Conservation (phyloP, 2,888 invertebrate species). For the Trichopoda pennipes region DNA sequence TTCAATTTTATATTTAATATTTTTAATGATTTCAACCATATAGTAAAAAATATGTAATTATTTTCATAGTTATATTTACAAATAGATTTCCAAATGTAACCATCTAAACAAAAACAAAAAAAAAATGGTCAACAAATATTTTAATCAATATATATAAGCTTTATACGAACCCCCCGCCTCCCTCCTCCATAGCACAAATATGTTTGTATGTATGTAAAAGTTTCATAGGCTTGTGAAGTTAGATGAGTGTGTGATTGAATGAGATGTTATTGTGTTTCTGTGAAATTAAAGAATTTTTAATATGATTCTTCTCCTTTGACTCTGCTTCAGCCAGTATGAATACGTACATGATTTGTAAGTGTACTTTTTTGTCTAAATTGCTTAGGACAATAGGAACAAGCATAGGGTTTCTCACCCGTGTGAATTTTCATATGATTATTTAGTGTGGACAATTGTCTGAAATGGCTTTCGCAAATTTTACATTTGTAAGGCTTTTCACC, state of each 20-base stretch:
- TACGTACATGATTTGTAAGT: conserved; percentile 77
- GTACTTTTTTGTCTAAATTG: conserved; percentile 79
- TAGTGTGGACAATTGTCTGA: conserved; percentile 77
- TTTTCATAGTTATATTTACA: conserved; percentile 36
- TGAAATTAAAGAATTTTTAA: conserved; percentile 60
- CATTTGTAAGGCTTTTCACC: conserved; percentile 78
- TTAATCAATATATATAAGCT: conserved; percentile 28
- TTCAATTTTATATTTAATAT: neutral
- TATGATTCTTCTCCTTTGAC: conserved; percentile 55
- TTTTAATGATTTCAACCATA: conserved; percentile 14
- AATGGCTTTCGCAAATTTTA: conserved; percentile 77
- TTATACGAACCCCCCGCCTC: conserved; percentile 55
- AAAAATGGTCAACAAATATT: conserved; percentile 21
- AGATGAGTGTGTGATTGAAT: conserved; percentile 48
- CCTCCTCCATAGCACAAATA: conserved; percentile 36
- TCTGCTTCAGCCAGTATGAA: conserved; percentile 75
- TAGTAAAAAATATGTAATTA: conserved; percentile 12
- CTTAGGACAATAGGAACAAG: conserved; percentile 79
- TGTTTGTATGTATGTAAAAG: conserved; percentile 34
- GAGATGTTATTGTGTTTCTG: conserved; percentile 59
- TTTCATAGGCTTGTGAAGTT: conserved; percentile 39
- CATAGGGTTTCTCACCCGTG: conserved; percentile 78
- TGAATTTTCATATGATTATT: conserved; percentile 79
- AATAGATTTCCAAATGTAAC: conserved; percentile 49
- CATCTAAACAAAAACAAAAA: conserved; percentile 43